Evolutionary conservation across 2,113 vertebrate species (phyloP).

Genomic region (Phylloscopus trochiloides): DNA sequence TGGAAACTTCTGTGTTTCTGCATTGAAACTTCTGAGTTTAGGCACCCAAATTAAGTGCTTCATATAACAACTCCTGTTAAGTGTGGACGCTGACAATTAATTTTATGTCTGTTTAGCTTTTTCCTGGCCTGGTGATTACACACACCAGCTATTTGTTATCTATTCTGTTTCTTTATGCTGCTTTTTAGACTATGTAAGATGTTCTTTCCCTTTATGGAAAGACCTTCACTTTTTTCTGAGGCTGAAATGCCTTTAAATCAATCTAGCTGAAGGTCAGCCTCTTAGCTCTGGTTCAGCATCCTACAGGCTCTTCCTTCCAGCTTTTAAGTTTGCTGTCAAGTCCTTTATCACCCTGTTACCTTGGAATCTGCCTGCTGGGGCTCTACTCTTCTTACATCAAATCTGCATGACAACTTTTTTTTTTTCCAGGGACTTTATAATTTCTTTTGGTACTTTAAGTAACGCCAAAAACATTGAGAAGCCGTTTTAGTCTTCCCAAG

Average conservation of each 20-base stretch:
- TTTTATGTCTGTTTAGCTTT: not conserved
- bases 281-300: not conserved
- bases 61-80: not conserved
- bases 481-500: not conserved
- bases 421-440: not conserved
- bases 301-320: not conserved
- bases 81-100: not conserved
- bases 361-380: not conserved
- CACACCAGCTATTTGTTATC: not conserved
- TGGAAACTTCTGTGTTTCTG: not conserved
- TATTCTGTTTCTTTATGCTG: not conserved
- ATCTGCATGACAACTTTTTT: not conserved
- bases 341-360: not conserved
- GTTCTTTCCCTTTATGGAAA: not conserved
- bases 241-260: not conserved
- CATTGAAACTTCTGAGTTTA: not conserved
- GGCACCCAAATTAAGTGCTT: not conserved
- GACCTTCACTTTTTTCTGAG: not conserved
- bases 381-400: not conserved
- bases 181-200: not conserved
- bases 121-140: not conserved
- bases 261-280: not conserved
- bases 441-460: not conserved
- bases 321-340: not conserved
- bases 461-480: not conserved